Evolutionary conservation across 2,113 vertebrate species (phyloP).

Genomic region (Oxygymnocypris stewartii): DNA sequence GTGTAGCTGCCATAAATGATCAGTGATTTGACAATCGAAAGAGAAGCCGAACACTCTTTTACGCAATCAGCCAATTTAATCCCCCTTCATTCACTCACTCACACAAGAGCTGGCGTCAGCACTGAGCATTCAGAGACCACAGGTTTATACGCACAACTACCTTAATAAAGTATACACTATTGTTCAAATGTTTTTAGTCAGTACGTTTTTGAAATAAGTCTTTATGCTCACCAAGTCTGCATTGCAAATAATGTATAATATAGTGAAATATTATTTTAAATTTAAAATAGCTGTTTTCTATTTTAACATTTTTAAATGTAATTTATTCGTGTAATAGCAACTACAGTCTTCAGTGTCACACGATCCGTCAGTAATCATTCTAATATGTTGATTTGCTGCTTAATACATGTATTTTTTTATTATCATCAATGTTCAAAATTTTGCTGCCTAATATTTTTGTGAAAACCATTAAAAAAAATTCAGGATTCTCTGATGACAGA

Average conservation of each 20-base stretch:
- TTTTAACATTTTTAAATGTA: neutral
- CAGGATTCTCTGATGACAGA: neutral
- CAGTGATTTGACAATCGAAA: neutral
- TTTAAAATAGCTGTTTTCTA: neutral
- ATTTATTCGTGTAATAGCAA: neutral
- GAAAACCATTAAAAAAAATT: neutral
- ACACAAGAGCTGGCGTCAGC: neutral
- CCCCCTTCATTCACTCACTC: neutral
- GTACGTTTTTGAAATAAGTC: neutral
- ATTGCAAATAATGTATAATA: neutral
- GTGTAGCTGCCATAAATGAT: neutral
- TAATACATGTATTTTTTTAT: neutral
- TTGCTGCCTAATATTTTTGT: neutral
- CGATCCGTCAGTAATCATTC: neutral
- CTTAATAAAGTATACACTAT: neutral
- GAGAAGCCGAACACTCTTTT: neutral
- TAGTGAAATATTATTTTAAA: neutral
- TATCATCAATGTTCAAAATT: neutral
- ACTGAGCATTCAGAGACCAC: neutral
- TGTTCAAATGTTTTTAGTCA: neutral
- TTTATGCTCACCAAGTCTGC: neutral
- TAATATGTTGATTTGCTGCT: neutral
- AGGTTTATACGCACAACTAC: neutral
- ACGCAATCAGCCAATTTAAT: neutral
- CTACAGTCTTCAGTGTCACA: neutral